These are phyloP conservation scores for Mythimna ferrago DNA, from an alignment of 2,888 invertebrate genomes.

Conservation along the genomic window DNA sequence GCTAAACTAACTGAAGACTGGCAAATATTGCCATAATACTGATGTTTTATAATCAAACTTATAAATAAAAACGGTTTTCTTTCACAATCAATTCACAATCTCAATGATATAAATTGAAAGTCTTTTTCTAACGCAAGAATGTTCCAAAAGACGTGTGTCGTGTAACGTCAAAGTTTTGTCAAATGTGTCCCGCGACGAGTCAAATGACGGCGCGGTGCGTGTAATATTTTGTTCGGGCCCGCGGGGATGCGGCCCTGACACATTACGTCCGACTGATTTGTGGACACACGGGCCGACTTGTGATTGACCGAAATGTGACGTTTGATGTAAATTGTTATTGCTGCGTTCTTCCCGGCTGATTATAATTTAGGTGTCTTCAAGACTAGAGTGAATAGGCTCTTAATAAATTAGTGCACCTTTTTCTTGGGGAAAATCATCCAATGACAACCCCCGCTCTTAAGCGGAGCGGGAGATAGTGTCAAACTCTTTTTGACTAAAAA, in stretches of 20 bases:
- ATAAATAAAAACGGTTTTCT: background rate
- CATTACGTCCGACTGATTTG: slow-evolving; percentile 62
- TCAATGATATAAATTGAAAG: background rate
- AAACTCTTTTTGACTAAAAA: too few species aligned
- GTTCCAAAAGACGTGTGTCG: slow-evolving; percentile 39
- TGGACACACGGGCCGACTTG: slow-evolving; percentile 36
- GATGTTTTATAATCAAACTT: background rate
- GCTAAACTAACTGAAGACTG: background rate
- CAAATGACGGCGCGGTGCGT: slow-evolving; percentile 77
- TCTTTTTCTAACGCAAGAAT: slow-evolving; percentile 18
- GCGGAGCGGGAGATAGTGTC: too few species aligned
- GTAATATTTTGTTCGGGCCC: slow-evolving; percentile 76
- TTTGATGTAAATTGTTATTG: slow-evolving; percentile 2
- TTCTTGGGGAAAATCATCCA: too few species aligned
- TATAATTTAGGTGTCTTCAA: too few species aligned
- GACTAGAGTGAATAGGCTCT: too few species aligned
- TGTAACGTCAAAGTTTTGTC: slow-evolving; percentile 76
- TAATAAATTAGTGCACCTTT: too few species aligned
- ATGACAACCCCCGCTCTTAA: too few species aligned
- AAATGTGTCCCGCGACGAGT: slow-evolving; percentile 77
- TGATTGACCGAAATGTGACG: slow-evolving; percentile 39
- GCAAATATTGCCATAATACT: too few species aligned
- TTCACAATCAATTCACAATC: too few species aligned
- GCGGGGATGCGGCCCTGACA: slow-evolving; percentile 58
- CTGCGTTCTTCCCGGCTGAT: too few species aligned